phyloP scores from a whole-genome alignment of 2,797 vertebrate species.

The Dromococcyx pavoninus region DNA sequence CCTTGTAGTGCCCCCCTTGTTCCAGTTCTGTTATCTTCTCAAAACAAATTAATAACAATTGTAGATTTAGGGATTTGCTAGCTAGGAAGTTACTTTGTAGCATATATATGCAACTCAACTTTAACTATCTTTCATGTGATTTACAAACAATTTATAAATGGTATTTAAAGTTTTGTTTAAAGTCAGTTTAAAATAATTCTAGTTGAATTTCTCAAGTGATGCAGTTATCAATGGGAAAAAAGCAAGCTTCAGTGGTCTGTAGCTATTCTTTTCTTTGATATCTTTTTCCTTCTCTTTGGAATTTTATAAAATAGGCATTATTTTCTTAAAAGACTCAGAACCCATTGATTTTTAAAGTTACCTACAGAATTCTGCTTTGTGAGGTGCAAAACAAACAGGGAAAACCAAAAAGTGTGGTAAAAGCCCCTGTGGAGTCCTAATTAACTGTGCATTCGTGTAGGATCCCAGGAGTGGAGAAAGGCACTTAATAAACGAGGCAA shows the following conservation, averaged over 20 bases:
- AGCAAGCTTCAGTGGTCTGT: neutral
- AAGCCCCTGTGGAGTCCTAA: neutral
- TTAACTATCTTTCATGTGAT: neutral
- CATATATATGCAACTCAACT: neutral
- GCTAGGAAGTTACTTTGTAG: neutral
- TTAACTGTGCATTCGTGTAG: neutral
- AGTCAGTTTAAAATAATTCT: neutral
- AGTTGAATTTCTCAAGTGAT: neutral
- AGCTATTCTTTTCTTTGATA: neutral
- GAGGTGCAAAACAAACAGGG: neutral
- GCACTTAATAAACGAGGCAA: neutral
- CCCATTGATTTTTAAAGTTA: neutral
- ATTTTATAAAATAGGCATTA: neutral
- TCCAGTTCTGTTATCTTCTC: neutral
- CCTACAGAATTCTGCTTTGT: neutral
- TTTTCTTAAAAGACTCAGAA: neutral
- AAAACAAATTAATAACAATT: neutral
- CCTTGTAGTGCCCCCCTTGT: neutral
- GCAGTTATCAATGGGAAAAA: neutral
- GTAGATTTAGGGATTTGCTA: neutral
- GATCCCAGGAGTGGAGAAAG: neutral
- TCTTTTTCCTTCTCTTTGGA: neutral
- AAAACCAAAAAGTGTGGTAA: neutral
- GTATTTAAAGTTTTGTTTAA: neutral
- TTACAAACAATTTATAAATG: neutral